These are phyloP conservation scores for Anthoscopus minutus DNA, from an alignment of 2,113 vertebrate genomes.

Conservation along the genomic window DNA sequence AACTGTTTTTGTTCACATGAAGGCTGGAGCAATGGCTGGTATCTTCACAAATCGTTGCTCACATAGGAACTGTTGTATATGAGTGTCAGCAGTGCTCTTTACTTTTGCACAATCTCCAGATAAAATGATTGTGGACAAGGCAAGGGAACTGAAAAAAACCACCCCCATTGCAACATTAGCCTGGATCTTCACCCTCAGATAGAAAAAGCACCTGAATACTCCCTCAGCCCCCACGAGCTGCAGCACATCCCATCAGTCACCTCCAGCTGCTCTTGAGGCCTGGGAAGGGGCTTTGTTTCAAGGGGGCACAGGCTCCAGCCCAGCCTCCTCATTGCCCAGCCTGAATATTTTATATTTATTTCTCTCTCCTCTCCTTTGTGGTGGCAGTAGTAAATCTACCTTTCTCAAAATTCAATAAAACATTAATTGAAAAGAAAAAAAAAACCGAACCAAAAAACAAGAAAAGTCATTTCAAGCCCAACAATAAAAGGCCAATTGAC, in stretches of 20 bases:
- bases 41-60: not conserved
- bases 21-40: not conserved
- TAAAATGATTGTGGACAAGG: not conserved
- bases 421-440: slow-evolving; percentile 10
- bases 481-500: slow-evolving; percentile 62
- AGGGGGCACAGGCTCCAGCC: not conserved
- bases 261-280: rapidly evolving
- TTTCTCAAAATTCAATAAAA: slow-evolving; percentile 56
- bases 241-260: not conserved
- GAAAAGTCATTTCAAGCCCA: not conserved
- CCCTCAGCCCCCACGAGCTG: not conserved
- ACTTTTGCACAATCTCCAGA: not conserved
- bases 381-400: slow-evolving; percentile 27
- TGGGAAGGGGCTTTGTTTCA: not conserved
- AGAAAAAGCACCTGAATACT: not conserved
- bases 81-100: not conserved
- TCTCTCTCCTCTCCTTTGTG: not conserved
- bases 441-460: too few relatives aligned
- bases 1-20: not conserved
- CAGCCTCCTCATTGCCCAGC: not conserved
- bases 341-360: not conserved
- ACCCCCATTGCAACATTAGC: not conserved
- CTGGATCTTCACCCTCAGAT: not conserved
- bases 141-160: not conserved
- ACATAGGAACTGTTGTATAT: rapidly evolving